phyloP scores from a whole-genome alignment of 2,888 invertebrate genomes.

The Ormyrus pomaceus region DNA sequence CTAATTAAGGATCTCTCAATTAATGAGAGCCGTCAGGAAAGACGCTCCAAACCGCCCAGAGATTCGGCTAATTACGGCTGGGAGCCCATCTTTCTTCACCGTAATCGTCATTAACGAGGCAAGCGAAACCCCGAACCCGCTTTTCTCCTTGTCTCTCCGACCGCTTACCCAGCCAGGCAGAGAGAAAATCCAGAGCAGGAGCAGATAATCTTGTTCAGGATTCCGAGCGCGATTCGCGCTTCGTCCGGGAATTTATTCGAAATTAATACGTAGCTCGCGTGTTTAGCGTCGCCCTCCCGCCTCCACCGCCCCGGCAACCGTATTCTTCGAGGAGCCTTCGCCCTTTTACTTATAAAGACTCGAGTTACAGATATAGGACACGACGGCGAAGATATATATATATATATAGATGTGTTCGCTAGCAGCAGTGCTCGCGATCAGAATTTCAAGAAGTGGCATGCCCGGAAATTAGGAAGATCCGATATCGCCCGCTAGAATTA shows the following conservation, averaged over 20 bases:
- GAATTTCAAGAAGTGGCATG: conserved; percentile 65
- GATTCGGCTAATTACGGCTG: conserved; percentile 44
- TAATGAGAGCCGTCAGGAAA: conserved; percentile 40
- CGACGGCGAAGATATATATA: not conserved
- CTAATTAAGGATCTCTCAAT: conserved; percentile 45
- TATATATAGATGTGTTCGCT: not conserved
- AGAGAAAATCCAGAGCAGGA: conserved; percentile 1
- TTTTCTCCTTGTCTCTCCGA: too few relatives aligned
- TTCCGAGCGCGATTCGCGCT: conserved; percentile 48
- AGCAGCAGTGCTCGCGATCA: conserved; percentile 48
- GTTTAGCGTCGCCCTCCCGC: conserved; percentile 22
- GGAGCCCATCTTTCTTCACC: conserved; percentile 1
- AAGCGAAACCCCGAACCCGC: not conserved
- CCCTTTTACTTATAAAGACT: not conserved
- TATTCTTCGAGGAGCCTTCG: conserved; percentile 14
- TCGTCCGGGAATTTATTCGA: conserved; percentile 59
- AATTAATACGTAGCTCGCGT: conserved; percentile 61
- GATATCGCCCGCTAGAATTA: conserved; percentile 66
- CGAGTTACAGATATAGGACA: not conserved
- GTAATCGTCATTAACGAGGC: conserved; percentile 53
- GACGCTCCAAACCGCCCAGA: conserved; percentile 13
- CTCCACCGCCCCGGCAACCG: not conserved
- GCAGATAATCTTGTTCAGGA: conserved; percentile 45
- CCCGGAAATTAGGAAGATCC: conserved; percentile 71
- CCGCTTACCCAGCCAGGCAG: not conserved